phyloP scores from a whole-genome alignment of 2,888 invertebrate species.

The Protodeltote pygarga region DNA sequence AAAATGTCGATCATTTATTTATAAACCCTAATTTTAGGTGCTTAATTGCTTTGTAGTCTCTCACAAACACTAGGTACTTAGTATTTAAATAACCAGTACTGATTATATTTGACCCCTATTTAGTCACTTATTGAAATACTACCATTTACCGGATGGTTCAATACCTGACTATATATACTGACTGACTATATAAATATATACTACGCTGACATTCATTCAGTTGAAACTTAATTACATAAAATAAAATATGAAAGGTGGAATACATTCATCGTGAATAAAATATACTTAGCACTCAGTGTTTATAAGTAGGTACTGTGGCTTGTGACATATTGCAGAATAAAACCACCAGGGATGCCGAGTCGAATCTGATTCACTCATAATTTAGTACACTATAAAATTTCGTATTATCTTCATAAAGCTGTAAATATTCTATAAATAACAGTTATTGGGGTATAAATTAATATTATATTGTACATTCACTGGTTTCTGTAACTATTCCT shows the following conservation, averaged over 20 bases:
- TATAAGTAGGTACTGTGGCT: too few relatives aligned
- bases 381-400: constrained; percentile 42
- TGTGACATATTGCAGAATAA: constrained; percentile 34
- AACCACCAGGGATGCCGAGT: constrained; percentile 15
- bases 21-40: too few relatives aligned
- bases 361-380: constrained; percentile 35
- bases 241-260: constrained; percentile 30
- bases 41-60: too few relatives aligned
- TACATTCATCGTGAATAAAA: constrained; percentile 34
- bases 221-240: constrained; percentile 32
- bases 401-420: constrained; percentile 28
- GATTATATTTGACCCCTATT: too few relatives aligned
- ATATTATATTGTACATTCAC: constrained; percentile 5
- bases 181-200: constrained; percentile 32
- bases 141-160: too few relatives aligned
- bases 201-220: constrained; percentile 21
- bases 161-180: too few relatives aligned
- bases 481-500: constrained; percentile 4
- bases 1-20: too few relatives aligned
- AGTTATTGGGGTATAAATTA: constrained; percentile 13
- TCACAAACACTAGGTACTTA: too few relatives aligned
- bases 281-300: constrained; percentile 24
- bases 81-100: not conserved
- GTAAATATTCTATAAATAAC: constrained; percentile 27
- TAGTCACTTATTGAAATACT: too few relatives aligned